Base-by-base conservation (phyloP, 2,797 vertebrate species). In the Chromobotia macracanthus region DNA sequence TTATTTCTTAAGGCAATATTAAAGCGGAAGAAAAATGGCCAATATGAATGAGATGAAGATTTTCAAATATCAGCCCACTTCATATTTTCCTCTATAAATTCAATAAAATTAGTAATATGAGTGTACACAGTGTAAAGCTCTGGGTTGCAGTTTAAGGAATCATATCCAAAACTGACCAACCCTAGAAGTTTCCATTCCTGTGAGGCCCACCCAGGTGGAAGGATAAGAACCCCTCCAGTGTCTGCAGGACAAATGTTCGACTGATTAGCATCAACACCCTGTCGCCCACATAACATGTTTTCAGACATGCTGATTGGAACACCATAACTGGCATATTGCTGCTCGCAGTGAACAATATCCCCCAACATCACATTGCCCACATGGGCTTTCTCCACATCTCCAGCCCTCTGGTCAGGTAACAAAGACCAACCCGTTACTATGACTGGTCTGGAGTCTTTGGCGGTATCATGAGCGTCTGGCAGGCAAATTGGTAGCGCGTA, bases 111-210 rank as follows among this genome's bases (percentile, higher is more conserved):
- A 82, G 95, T 88, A 55, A 94, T 92, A 83, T 92, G 95, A 46
- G 96, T 97, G 87, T 97, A 99, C 72, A 96, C 98, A 0, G 95
- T 97, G 88, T 94, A 96, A 70, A 98, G 96, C 82, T 94, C 91
- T n/a, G 95, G 94, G 80, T 94, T 90, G 83, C 98, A 99, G 23
- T 93, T 93, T 75, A 94, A 96, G 76, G 95, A 95, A 78, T 98
- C 96, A 10, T 98, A 97, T 74, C 97, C 97, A 87, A 98, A 99
- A 91, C 97, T 99, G 82, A 98, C 98, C 87, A 99, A 90, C 73
- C 97, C 98, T 86, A 97, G 87, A 61, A 99, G 93, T 74, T 93
- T 94, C 98, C 98, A 99, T 4, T 74, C 82, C 19, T 56, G 76
- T 5, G 53, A 46, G 1, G 48, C 75, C 0, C 78, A 87, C 58